Evolutionary conservation across 2,888 invertebrate genomes (phyloP).

Genomic region (Ashinkailepas kermadecensis): DNA sequence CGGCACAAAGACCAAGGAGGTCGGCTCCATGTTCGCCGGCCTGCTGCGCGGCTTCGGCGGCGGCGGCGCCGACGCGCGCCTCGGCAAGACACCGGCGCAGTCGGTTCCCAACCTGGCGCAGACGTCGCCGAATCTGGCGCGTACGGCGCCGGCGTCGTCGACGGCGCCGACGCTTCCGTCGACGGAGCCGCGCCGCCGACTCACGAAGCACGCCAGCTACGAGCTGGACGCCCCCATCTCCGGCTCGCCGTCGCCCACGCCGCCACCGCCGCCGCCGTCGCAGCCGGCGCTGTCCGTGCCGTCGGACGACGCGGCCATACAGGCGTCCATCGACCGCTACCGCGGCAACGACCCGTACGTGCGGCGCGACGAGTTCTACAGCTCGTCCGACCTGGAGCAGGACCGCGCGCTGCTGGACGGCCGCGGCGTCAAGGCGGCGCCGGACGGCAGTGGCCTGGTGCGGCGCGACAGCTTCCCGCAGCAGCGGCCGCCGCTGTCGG

Average conservation of each 20-base stretch:
- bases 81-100: not conserved
- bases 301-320: constrained; percentile 2
- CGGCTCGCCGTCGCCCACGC: not conserved
- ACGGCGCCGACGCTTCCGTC: not conserved
- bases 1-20: constrained; percentile 19
- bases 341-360: constrained; percentile 16
- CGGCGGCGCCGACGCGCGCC: not conserved
- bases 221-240: not conserved
- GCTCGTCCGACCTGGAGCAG: not conserved
- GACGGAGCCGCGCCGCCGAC: not conserved
- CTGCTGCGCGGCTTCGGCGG: constrained; percentile 3
- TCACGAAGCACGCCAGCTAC: constrained; percentile 1
- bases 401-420: constrained; percentile 19
- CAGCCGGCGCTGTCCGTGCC: not conserved
- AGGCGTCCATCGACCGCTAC: constrained; percentile 1
- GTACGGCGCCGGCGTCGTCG: not conserved
- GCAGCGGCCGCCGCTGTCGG: not conserved
- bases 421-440: not conserved
- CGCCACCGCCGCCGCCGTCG: not conserved
- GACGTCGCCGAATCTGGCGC: not conserved
- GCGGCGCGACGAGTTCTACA: constrained; percentile 16
- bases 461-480: constrained; percentile 5
- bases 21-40: constrained; percentile 20
- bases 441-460: not conserved
- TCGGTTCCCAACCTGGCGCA: not conserved